Percentiles rank a stretch among this genome's conserved stretches.
Conservation (phyloP, 2,888 invertebrate genomes). For the Pollenia griseotomentosa region DNA sequence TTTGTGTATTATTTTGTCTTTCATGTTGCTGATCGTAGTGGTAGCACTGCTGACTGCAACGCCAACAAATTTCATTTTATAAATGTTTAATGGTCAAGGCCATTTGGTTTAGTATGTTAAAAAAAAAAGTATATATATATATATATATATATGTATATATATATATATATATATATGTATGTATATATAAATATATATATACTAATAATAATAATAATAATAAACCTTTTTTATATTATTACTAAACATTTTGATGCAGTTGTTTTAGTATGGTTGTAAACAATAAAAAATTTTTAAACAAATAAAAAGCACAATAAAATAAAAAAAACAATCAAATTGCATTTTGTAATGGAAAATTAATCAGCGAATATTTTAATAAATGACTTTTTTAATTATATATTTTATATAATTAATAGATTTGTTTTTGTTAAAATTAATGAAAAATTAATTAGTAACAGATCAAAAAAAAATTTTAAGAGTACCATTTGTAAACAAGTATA, state of each 20-base stretch:
- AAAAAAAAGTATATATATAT: neutral
- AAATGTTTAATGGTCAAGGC: constrained; percentile 71
- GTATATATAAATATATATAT: neutral
- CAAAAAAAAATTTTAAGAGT: too few species aligned
- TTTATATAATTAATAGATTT: too few species aligned
- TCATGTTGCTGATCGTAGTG: constrained; percentile 31
- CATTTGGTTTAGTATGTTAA: constrained; percentile 48
- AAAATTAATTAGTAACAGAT: too few species aligned
- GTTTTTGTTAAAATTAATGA: too few species aligned
- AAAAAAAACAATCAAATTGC: neutral
- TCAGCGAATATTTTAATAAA: neutral
- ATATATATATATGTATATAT: neutral
- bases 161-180: neutral
- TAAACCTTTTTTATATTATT: constrained; percentile 31
- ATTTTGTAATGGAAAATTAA: constrained; percentile 20
- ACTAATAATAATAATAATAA: too few species aligned
- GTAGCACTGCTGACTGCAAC: constrained; percentile 22
- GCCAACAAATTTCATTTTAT: constrained; percentile 23
- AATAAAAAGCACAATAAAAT: neutral
- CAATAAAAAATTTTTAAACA: neutral
- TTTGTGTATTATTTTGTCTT: constrained; percentile 20
- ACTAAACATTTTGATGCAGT: constrained; percentile 19
- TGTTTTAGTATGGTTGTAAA: constrained; percentile 9
- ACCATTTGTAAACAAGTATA: too few species aligned
- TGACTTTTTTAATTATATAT: too few species aligned